These are phyloP conservation scores for Protaetia brevitarsis DNA, from an alignment of 1,140 invertebrate species.

Conservation along the genomic window DNA sequence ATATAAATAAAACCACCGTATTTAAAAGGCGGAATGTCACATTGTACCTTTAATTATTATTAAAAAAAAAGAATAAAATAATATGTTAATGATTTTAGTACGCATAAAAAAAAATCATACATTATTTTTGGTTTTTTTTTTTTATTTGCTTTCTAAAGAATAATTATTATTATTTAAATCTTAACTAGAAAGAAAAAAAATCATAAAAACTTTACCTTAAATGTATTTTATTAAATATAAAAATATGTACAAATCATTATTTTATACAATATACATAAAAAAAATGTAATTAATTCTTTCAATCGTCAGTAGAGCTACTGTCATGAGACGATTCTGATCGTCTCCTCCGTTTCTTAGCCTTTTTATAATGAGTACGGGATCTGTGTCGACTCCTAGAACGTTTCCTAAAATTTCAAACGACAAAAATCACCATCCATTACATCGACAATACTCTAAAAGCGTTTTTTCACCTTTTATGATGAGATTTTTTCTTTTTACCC, in stretches of 20 bases:
- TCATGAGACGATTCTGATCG: not conserved
- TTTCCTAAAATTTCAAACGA: not conserved
- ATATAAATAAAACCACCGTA: no score
- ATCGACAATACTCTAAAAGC: not conserved
- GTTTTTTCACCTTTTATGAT: conserved; percentile 40
- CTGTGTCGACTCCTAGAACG: not conserved
- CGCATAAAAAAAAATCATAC: not conserved
- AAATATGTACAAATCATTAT: not conserved
- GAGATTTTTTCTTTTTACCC: conserved; percentile 34
- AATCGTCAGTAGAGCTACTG: not conserved
- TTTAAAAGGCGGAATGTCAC: no score
- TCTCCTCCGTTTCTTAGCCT: not conserved
- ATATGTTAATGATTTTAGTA: no score
- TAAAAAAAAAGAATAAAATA: no score
- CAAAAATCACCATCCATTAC: no score
- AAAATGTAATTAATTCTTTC: not conserved
- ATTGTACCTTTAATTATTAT: no score
- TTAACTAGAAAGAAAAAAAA: no score
- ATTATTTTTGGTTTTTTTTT: not conserved
- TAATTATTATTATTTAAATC: no score
- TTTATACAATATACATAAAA: not conserved
- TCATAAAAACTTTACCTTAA: no score
- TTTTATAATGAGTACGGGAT: not conserved
- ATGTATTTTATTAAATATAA: no score
- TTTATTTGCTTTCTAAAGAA: no score